Conservation (phyloP, 2,888 invertebrate species). For the Tetranychus truncatus region DNA sequence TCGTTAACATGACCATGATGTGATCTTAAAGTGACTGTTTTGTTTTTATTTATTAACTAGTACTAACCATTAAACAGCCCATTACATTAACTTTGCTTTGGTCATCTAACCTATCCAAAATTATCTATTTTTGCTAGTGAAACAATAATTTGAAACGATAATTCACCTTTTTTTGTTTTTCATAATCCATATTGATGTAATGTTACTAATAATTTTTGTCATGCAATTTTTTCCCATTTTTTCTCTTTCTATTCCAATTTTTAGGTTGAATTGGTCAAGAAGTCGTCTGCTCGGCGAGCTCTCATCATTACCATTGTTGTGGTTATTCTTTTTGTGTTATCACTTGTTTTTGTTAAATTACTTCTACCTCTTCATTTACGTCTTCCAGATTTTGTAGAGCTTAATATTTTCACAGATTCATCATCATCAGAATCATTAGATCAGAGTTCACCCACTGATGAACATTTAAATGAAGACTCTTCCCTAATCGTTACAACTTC, state of each 20-base stretch:
- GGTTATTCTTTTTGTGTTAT: not conserved
- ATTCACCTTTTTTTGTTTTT: not conserved
- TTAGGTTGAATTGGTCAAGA: slow-evolving; percentile 9
- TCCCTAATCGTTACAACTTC: not conserved
- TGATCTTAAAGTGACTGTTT: not conserved
- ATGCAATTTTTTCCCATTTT: not conserved
- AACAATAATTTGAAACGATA: not conserved
- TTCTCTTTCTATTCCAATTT: not conserved
- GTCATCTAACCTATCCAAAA: too few relatives aligned
- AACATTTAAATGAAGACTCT: not conserved
- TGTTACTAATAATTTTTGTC: too few relatives aligned
- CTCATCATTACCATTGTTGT: not conserved
- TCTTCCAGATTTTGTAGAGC: slow-evolving; percentile 6
- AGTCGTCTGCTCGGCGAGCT: not conserved
- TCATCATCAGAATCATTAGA: not conserved
- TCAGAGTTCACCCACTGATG: not conserved
- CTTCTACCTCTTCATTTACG: slow-evolving; percentile 1
- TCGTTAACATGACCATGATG: not conserved
- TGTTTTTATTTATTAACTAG: not conserved
- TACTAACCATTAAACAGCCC: not conserved
- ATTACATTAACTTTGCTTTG: too few relatives aligned
- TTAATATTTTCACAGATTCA: not conserved
- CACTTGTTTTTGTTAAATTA: slow-evolving; percentile 2
- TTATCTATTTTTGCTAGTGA: too few relatives aligned
- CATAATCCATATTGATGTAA: too few relatives aligned